Base-by-base conservation (phyloP, 2,888 invertebrate genomes). In the Trissolcus brochymenae region DNA sequence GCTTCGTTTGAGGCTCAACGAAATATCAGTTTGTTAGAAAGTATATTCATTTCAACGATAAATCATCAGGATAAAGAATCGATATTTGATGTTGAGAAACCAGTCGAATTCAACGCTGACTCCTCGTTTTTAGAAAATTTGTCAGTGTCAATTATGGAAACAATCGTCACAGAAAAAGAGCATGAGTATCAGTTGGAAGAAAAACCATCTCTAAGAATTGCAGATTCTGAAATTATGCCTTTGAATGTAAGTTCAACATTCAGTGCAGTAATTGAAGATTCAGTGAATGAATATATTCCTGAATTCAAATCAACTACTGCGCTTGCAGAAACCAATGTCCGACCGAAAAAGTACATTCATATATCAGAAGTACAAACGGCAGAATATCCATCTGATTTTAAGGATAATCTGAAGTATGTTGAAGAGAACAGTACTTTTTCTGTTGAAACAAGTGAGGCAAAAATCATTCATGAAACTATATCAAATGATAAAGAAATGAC, bases 61-160 rank as follows among this genome's bases (percentile, higher is more conserved):
- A 93, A 94, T 82, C 88, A 92, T 16, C 93, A 94, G 84, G 91
- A 93, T 67, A 93, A 93, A 61, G 93, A 94, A 88, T 89, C 90
- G 1, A 91, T 92, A 59, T 89, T 93, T 19, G 82, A 87, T 7
- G 85, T 91, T n/a, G 90, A 91, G 79, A 86, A 90, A 40, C 83
- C 89, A 13, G 89, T 90, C 62, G 87, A 87, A 55, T 92, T 92
- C 82, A 91, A 85, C 53, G 95, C 94, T 1, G 90, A 89, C 54
- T 80, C 95, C 6, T 91, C 91, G 72, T 86, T 94, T 46, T 90
- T 92, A 70, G 92, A 93, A 83, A 92, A 92, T 82, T 91, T 92
- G 77, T 92, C 94, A 54, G 88, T 92, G 61, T 89, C 92, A 56
- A 92, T 91, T 67, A 90, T 88, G 65, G 92, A 91, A 87, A 92